Percentiles rank a stretch among this genome's conserved stretches.
Conservation (phyloP, 64 coral and sea anemone genomes). For the Hydrozoanthus tunicans region DNA sequence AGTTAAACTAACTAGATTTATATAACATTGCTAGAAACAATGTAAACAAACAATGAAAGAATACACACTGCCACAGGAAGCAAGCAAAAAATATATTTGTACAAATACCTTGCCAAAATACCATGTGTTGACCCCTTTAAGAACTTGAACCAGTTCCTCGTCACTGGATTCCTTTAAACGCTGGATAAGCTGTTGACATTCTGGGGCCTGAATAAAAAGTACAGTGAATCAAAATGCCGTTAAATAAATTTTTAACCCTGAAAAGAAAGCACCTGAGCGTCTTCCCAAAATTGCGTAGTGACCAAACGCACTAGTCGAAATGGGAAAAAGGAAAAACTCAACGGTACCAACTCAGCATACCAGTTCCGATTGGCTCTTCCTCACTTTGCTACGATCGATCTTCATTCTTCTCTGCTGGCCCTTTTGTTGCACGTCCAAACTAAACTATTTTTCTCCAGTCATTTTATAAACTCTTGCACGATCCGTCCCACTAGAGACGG, state of each 20-base stretch:
- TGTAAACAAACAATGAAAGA: background rate
- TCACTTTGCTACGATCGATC: constrained; percentile 95
- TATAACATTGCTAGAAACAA: background rate
- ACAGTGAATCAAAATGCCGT: constrained; percentile 18
- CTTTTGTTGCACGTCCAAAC: constrained; percentile 5
- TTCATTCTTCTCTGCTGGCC: constrained; percentile 71
- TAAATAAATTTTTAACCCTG: background rate
- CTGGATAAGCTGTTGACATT: constrained; percentile 90
- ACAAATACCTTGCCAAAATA: constrained; percentile 94
- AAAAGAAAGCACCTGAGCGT: background rate
- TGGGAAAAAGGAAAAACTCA: background rate
- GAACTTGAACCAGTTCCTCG: constrained; percentile 67
- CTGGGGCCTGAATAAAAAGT: constrained; percentile 72
- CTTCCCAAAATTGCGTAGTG: background rate
- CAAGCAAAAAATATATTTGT: background rate
- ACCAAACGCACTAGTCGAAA: background rate
- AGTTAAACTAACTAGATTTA: too few species aligned
- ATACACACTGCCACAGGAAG: background rate
- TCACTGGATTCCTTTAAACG: constrained; percentile 85
- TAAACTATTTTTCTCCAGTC: constrained; percentile 42
- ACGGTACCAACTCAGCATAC: constrained; percentile 49
- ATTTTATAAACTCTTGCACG: constrained; percentile 28
- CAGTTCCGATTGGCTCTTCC: constrained; percentile 96
- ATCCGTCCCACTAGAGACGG: background rate
- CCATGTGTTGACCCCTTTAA: constrained; percentile 95